Evolutionary conservation across 30 jellyfish, hydroid and myxozoan genomes (phyloP).

Genomic region (Mastigias papua): DNA sequence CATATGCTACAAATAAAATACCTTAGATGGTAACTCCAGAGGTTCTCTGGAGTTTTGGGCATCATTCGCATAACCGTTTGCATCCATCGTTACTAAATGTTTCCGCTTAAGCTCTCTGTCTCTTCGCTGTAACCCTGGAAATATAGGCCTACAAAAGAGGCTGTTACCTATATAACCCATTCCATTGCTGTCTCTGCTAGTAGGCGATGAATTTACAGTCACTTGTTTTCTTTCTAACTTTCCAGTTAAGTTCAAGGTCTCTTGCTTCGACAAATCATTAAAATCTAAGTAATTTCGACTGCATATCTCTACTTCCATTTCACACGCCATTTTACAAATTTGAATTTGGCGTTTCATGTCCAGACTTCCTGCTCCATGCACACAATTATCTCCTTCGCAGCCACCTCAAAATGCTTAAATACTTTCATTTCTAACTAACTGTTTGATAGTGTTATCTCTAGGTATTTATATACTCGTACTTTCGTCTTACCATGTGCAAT

Average conservation of each 20-base stretch:
- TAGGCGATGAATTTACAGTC: neutral
- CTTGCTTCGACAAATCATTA: neutral
- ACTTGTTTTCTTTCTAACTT: neutral
- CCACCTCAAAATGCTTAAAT: too few relatives aligned
- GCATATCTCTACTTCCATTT: conserved; percentile 21
- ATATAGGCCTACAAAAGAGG: neutral
- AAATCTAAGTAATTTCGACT: neutral
- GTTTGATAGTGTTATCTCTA: too few relatives aligned
- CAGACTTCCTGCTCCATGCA: too few relatives aligned
- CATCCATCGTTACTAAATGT: neutral
- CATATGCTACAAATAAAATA: neutral
- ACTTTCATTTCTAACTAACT: too few relatives aligned
- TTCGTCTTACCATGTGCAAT: too few relatives aligned
- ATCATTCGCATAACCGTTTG: neutral
- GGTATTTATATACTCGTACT: too few relatives aligned
- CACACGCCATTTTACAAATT: conserved; percentile 44
- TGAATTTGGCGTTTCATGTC: neutral
- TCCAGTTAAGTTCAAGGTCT: neutral
- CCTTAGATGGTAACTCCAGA: neutral
- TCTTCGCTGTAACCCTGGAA: neutral
- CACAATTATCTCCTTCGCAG: neutral
- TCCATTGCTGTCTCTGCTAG: neutral
- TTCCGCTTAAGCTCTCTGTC: neutral
- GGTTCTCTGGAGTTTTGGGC: neutral
- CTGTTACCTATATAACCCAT: neutral